phyloP scores from a whole-genome alignment of 2,888 invertebrate genomes.

The Siphlonurus alternatus region DNA sequence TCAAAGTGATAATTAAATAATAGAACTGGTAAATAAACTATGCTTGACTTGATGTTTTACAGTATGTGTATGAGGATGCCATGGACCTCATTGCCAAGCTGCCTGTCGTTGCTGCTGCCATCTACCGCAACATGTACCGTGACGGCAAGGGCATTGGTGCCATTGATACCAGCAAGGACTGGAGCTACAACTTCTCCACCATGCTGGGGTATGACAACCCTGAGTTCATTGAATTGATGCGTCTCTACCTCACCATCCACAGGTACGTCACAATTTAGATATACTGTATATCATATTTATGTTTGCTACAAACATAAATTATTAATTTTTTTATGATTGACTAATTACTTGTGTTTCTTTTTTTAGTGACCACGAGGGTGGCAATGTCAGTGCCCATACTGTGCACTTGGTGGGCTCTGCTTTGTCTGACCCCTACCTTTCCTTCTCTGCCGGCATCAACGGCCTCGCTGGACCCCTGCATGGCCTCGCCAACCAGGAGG shows the following conservation, averaged over 20 bases:
- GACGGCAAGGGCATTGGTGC: conserved; percentile 76
- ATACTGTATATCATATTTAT: conserved; percentile 5
- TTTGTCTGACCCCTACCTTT: conserved; percentile 82
- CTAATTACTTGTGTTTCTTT: not conserved
- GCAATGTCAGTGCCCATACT: conserved; percentile 91
- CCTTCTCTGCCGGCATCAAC: conserved; percentile 83
- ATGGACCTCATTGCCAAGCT: conserved; percentile 92
- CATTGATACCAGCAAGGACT: conserved; percentile 78
- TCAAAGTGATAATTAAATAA: no score
- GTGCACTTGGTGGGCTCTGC: conserved; percentile 89
- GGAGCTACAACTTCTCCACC: conserved; percentile 79
- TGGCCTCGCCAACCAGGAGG: conserved; percentile 89
- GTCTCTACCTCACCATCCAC: conserved; percentile 86
- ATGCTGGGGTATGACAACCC: conserved; percentile 78
- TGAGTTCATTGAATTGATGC: conserved; percentile 75
- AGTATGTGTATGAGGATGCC: conserved; percentile 69
- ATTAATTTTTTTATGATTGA: no score
- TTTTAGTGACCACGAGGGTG: conserved; percentile 83
- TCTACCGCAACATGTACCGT: conserved; percentile 70
- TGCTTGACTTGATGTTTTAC: not conserved
- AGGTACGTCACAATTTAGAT: conserved; percentile 27
- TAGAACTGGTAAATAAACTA: no score
- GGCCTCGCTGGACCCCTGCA: conserved; percentile 92
- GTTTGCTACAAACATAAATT: no score
- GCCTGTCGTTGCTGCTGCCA: conserved; percentile 84